Percentiles rank a stretch among this genome's conserved stretches.
Conservation (phyloP, 1,140 invertebrate genomes). For the Babylonia areolata region DNA sequence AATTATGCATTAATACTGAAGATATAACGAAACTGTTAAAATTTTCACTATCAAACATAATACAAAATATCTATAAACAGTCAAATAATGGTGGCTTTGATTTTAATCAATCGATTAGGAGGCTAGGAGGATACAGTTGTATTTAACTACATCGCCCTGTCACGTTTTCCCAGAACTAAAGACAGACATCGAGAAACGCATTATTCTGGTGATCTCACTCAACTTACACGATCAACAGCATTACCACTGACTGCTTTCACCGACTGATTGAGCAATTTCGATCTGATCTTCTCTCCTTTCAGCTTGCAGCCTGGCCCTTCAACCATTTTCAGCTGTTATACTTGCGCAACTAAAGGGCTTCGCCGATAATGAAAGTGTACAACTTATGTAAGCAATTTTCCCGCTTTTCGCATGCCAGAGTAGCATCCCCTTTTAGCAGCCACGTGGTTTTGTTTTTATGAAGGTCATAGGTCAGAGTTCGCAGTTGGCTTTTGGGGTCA, state of each 20-base stretch:
- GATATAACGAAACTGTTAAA: no score
- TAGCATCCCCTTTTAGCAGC: neutral
- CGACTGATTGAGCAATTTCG: slow-evolving; percentile 52
- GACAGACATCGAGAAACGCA: no score
- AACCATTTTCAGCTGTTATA: slow-evolving; percentile 57
- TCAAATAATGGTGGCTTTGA: no score
- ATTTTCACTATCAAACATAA: no score
- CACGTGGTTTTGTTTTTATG: neutral
- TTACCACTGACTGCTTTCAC: slow-evolving; percentile 55
- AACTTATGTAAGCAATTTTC: neutral
- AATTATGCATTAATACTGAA: no score
- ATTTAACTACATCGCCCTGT: neutral
- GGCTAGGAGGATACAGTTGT: slow-evolving; percentile 6
- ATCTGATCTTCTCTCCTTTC: slow-evolving; percentile 69
- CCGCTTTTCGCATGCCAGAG: neutral
- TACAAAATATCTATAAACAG: no score
- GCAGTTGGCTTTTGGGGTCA: no score
- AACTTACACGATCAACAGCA: slow-evolving; percentile 50
- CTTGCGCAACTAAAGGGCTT: neutral
- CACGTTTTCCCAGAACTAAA: no score
- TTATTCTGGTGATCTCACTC: no score
- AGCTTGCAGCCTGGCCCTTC: slow-evolving; percentile 72
- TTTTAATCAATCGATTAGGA: no score
- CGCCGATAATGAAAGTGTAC: neutral
- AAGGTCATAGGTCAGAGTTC: no score